These are phyloP conservation scores for Diabrotica virgifera DNA, from an alignment of 1,140 invertebrate genomes.

Conservation along the genomic window DNA sequence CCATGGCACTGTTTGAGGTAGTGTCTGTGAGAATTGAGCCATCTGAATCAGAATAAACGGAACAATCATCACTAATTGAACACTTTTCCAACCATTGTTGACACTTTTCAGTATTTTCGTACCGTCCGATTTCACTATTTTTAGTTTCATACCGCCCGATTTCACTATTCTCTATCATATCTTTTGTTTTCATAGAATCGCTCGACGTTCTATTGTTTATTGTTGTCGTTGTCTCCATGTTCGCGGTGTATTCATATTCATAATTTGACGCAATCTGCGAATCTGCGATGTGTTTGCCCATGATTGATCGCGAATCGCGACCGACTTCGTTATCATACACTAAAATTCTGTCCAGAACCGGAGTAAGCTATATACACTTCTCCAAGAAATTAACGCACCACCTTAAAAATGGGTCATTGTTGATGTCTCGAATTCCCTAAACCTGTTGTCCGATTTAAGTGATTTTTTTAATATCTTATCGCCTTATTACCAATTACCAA, in stretches of 20 bases:
- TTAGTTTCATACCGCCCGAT: not conserved
- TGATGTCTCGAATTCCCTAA: no score
- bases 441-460: no score
- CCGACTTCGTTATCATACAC: no score
- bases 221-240: not conserved
- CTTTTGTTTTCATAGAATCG: no score
- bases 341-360: no score
- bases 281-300: not conserved
- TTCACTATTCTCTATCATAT: no score
- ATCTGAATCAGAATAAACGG: conserved; percentile 9
- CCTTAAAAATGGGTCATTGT: no score
- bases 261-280: no score
- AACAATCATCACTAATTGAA: conserved; percentile 14
- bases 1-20: conserved; percentile 19
- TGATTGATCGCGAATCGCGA: not conserved
- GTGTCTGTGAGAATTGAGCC: conserved; percentile 5
- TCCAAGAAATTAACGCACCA: no score
- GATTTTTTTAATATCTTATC: no score
- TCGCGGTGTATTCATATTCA: not conserved
- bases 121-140: conserved; percentile 6
- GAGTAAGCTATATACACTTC: no score
- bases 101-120: conserved; percentile 22
- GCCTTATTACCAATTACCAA: no score
- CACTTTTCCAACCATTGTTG: conserved; percentile 26
- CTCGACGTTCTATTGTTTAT: not conserved